These are phyloP conservation scores for Pygoscelis antarcticus DNA, from an alignment of 2,113 vertebrate genomes.

Conservation along the genomic window DNA sequence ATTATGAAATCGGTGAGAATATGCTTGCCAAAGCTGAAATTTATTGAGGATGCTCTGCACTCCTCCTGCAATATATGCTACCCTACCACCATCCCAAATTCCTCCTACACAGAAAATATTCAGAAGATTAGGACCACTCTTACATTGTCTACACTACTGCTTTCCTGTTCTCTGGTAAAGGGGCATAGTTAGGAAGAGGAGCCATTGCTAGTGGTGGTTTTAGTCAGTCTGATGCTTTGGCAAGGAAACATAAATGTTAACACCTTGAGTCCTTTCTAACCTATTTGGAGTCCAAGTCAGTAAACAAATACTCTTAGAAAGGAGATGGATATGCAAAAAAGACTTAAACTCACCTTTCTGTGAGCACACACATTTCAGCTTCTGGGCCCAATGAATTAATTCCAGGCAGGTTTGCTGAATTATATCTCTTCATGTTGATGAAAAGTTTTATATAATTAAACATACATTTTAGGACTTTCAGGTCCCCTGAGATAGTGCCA, in stretches of 20 bases:
- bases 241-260: not conserved
- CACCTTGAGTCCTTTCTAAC: not conserved
- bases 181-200: not conserved
- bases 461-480: not conserved
- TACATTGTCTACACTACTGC: not conserved
- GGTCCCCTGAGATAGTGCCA: not conserved
- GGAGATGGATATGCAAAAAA: not conserved
- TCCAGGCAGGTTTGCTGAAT: not conserved
- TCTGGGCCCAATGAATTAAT: not conserved
- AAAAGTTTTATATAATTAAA: not conserved
- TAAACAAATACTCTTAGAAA: not conserved
- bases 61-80: slow-evolving; percentile 1
- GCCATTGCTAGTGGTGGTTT: not conserved
- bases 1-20: slow-evolving; percentile 37
- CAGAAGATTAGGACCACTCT: not conserved
- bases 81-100: not conserved
- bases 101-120: not conserved
- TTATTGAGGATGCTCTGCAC: not conserved
- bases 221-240: not conserved
- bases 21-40: slow-evolving; percentile 28
- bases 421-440: not conserved
- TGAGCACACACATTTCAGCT: not conserved
- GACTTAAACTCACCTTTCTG: not conserved
- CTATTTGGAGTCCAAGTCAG: not conserved
- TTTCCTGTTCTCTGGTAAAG: not conserved